Evolutionary conservation across 2,113 vertebrate species (phyloP), one percentile per base, ranked within the genome.

Genomic region (Corydoras sp.): DNA sequence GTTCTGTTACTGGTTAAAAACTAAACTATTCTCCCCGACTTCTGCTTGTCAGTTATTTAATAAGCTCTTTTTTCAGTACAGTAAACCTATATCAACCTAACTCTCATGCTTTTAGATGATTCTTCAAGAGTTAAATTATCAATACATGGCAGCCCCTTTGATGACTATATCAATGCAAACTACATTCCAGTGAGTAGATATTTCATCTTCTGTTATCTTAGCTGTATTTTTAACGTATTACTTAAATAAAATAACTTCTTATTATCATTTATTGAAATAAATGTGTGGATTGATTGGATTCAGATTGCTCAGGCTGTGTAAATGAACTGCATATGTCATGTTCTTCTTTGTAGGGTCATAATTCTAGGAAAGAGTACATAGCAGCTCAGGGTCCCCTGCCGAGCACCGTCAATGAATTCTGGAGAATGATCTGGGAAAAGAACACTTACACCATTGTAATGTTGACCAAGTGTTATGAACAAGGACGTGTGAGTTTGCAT

Each of bases 401-500:
- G n/a, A 78, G 81, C 55, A 97, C 96, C 3, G 80, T 95, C 77
- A 89, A 86, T 14, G 95, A 97, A 61, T 99, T 98, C 83, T 99
- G 97, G 97, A 92, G 88, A 69, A 97, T 99, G 95, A 85, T 98
- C 79, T 99, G 97, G 97, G 95, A 98, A 82, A 94, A 94, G 84
- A 91, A 91, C 3, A 85, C 94, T 9, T 90, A 89, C 71, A 92
- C 92, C 3, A 31, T 98, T 64, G 92, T 98, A 75, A 99, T 99
- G 96, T 81, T 99, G 82, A 98, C 97, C 68, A 95, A 91, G 81
- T 99, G 97, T 69, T 86, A 94, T 50, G 97, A 99, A 78, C 92
- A 94, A 80, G 95, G 94, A 77, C 87, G 94, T 84, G 97, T 98
- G 83, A 85, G 91, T 89, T 18, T 1, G 0, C 0, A 43, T 2